These are phyloP conservation scores for Helicoverpa assulta DNA, from an alignment of 2,888 invertebrate species.

Conservation along the genomic window DNA sequence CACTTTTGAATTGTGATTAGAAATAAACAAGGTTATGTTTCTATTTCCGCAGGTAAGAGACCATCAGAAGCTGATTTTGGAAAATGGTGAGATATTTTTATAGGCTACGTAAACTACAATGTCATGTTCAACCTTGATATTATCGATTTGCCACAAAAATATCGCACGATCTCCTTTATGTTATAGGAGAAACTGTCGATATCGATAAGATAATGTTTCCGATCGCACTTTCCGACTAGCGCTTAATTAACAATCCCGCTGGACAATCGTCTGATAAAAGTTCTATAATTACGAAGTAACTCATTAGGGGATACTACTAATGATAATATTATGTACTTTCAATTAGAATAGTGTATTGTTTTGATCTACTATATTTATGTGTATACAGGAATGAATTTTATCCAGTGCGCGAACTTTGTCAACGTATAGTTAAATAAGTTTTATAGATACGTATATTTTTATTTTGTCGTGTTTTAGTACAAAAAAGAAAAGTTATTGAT, in stretches of 20 bases:
- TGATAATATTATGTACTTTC: too few relatives aligned
- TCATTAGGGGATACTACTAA: not conserved
- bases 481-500: too few relatives aligned
- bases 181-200: conserved; percentile 31
- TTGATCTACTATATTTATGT: too few relatives aligned
- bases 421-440: too few relatives aligned
- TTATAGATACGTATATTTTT: too few relatives aligned
- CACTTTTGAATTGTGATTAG: not conserved
- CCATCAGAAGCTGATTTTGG: too few relatives aligned
- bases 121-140: not conserved
- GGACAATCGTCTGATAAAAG: conserved; percentile 37
- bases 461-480: too few relatives aligned
- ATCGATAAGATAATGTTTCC: conserved; percentile 42
- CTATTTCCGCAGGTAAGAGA: not conserved
- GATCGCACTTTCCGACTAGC: conserved; percentile 36
- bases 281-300: conserved; percentile 9
- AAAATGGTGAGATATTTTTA: not conserved
- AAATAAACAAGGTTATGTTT: not conserved
- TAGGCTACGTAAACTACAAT: not conserved
- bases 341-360: too few relatives aligned
- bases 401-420: too few relatives aligned
- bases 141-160: conserved; percentile 24
- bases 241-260: conserved; percentile 35
- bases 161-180: conserved; percentile 30
- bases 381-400: too few relatives aligned